A percentile compares a stretch with the other conserved stretches of the same genome.
These are phyloP conservation scores for Nomada hirtipes DNA, from an alignment of 2,888 invertebrate genomes.

Conservation along the genomic window DNA sequence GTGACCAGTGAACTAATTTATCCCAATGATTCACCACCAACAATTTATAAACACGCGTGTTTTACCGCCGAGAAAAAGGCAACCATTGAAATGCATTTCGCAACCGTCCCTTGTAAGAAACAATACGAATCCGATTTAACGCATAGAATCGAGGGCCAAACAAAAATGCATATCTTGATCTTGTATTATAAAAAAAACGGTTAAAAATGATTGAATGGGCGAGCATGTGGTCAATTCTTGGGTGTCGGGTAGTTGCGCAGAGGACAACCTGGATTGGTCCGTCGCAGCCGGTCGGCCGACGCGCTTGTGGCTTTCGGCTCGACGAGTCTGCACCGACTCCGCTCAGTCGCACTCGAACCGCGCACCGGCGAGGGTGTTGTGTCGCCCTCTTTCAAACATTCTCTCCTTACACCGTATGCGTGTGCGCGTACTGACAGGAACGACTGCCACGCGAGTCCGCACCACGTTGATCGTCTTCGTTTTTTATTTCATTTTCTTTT, in stretches of 20 bases:
- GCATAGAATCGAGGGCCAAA: not conserved
- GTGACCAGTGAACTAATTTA: too few species aligned
- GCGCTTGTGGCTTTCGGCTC: conserved; percentile 76
- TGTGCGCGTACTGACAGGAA: conserved; percentile 57
- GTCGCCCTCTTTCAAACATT: conserved; percentile 57
- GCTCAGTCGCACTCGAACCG: conserved; percentile 83
- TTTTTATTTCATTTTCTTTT: conserved; percentile 7
- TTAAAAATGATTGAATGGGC: conserved; percentile 37
- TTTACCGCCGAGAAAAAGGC: too few species aligned
- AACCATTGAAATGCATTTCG: conserved; percentile 28
- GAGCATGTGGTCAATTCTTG: conserved; percentile 78
- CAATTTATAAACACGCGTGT: too few species aligned
- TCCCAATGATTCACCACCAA: too few species aligned
- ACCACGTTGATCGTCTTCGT: conserved; percentile 59
- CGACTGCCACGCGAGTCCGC: conserved; percentile 50
- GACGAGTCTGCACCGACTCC: conserved; percentile 72
- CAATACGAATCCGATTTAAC: conserved; percentile 20
- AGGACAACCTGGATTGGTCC: conserved; percentile 78
- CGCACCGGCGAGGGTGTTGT: conserved; percentile 80
- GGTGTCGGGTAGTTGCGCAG: conserved; percentile 74
- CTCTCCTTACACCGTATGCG: conserved; percentile 53
- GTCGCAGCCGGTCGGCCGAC: conserved; percentile 71
- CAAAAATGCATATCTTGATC: not conserved
- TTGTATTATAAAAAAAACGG: too few species aligned
- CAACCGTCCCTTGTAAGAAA: conserved; percentile 29